Conservation (phyloP, 2,888 invertebrate genomes). For the Sesia bembeciformis region DNA sequence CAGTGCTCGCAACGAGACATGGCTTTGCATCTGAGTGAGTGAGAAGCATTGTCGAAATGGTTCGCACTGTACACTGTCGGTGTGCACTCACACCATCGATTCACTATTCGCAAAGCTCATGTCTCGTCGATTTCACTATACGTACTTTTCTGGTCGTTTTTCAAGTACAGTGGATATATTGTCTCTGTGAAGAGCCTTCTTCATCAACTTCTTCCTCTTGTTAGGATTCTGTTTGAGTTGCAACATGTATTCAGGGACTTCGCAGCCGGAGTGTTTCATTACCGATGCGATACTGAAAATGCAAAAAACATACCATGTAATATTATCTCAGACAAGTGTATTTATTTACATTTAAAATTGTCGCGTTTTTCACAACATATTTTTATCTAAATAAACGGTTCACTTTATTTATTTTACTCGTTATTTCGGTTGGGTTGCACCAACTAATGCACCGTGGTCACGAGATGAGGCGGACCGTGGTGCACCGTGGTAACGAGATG, state of each 20-base stretch:
- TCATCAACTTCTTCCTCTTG: conserved; percentile 71
- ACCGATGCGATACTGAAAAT: conserved; percentile 87
- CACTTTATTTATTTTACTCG: no score
- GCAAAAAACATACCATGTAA: neutral
- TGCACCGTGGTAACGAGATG: no score
- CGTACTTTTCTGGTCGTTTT: conserved; percentile 52
- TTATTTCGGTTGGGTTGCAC: no score
- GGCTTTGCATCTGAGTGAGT: no score
- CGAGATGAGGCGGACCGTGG: no score
- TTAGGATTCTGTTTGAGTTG: conserved; percentile 79
- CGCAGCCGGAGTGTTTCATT: conserved; percentile 92
- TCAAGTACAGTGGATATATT: conserved; percentile 76
- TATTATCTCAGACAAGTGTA: neutral
- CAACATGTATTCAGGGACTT: conserved; percentile 94
- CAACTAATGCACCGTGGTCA: no score
- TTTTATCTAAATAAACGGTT: neutral
- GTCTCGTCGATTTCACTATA: neutral
- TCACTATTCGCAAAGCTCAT: no score
- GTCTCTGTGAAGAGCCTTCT: conserved; percentile 77
- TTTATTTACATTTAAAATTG: neutral
- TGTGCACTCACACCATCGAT: no score
- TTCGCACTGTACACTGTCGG: no score
- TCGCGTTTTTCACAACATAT: neutral
- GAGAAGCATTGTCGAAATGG: no score
- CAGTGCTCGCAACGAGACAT: no score